These are phyloP conservation scores for Ochotona curzoniae DNA, from an alignment of 2,113 vertebrate species.

Conservation along the genomic window DNA sequence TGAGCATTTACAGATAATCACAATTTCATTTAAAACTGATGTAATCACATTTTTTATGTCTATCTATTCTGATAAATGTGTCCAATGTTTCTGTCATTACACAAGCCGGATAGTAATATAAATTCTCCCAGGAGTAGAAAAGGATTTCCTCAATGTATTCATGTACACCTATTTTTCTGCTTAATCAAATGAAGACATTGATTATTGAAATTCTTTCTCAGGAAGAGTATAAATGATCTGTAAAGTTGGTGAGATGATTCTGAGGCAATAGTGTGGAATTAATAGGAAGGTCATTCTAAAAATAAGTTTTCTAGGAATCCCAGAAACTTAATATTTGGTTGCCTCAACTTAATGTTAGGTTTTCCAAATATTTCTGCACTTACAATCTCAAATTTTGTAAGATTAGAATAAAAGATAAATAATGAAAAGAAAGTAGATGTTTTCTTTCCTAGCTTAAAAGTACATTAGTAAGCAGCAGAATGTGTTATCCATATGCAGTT, in stretches of 20 bases:
- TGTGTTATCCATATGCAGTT: not conserved
- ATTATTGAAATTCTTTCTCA: not conserved
- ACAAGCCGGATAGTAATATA: not conserved
- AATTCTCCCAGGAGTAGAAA: not conserved
- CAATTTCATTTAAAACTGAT: not conserved
- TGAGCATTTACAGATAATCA: too few species aligned
- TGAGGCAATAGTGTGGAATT: not conserved
- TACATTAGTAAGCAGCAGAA: not conserved
- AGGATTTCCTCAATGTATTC: not conserved
- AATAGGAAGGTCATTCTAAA: not conserved
- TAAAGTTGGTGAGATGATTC: not conserved
- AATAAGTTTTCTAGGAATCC: not conserved
- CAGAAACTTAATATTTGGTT: not conserved
- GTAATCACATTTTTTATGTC: not conserved
- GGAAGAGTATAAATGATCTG: not conserved
- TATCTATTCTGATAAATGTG: not conserved
- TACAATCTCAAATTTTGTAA: not conserved
- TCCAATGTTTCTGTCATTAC: not conserved
- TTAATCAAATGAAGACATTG: not conserved
- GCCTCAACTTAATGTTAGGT: not conserved
- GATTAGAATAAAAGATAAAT: conserved; percentile 5
- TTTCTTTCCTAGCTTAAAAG: not conserved
- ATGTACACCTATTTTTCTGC: not conserved
- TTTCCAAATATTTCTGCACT: not conserved
- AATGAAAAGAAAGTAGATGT: not conserved